These are phyloP conservation scores for Capreolus pygargus DNA, from an alignment of 2,113 vertebrate genomes.

Conservation along the genomic window DNA sequence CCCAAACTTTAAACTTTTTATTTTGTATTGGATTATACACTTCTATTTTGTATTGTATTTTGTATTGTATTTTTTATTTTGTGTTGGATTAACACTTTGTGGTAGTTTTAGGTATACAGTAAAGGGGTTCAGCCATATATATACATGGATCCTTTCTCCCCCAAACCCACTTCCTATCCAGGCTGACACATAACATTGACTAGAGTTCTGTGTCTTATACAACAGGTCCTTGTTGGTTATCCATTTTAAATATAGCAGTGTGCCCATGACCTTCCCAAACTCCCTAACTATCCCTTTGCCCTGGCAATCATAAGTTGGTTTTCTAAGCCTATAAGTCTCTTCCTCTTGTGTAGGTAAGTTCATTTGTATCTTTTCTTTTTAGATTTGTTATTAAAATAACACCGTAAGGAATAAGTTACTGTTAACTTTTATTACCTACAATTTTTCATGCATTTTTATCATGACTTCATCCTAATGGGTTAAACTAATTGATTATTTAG, in stretches of 20 bases:
- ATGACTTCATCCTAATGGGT: not conserved
- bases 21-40: not conserved
- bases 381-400: not conserved
- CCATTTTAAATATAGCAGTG: not conserved
- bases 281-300: not conserved
- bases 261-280: not conserved
- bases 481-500: not conserved
- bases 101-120: not conserved
- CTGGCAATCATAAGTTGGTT: not conserved
- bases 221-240: not conserved
- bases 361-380: not conserved
- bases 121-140: not conserved
- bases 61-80: not conserved
- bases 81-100: not conserved
- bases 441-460: not conserved
- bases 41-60: not conserved
- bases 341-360: not conserved
- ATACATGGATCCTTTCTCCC: not conserved
- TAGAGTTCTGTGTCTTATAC: not conserved
- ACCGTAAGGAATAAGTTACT: not conserved
- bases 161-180: not conserved
- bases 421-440: not conserved
- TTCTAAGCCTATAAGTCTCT: not conserved
- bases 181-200: not conserved
- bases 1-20: not conserved